Base-by-base conservation (phyloP, 2,797 vertebrate species). In the Eospalax fontanierii region DNA sequence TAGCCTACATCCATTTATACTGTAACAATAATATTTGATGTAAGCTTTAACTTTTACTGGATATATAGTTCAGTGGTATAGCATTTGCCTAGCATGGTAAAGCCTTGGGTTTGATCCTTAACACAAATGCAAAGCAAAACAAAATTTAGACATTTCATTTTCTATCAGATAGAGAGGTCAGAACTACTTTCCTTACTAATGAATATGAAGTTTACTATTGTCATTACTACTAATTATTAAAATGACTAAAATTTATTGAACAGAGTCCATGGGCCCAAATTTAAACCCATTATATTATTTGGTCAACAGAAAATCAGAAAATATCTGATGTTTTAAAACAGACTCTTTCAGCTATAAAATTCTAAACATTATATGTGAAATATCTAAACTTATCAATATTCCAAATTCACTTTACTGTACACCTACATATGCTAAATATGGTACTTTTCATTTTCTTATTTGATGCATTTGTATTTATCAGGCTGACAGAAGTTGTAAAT, bases 201-300 rank as follows among this genome's bases (percentile, higher is more conserved):
- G 18, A 93, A 91, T 46, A 83, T 3, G 65, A 66, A 91, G 75
- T 84, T 93, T 93, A 28, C 18, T 73, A 35, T 22, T 66, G 28
- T 2, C 54, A 33, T 18, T 79, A 66, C 10, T 81, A 68, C 6
- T 4, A 26, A 21, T 87, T 46, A 28, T 66, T 6, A 89, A 38
- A 24, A 63, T n/a, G 11, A 3, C 4, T 40, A 68, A 92, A 78
- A 63, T 80, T 19, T 66, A 91, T 80, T 46, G 7, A 70, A 11
- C 65, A 4, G 40, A 75, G 71, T 66, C 6, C 6, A 65, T 61
- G 8, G 11, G 2, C 10, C n/a, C 24, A 73, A 15, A 88, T 66
- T 94, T 75, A 93, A 84, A 61, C 59, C 30, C 1, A 57, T 63
- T 63, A 57, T 38, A 24, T 40, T 46, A 73, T 87, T 57, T 30